Percentiles rank a stretch among this genome's conserved stretches.
Evolutionary conservation across 2,113 vertebrate species (phyloP).

Genomic region (Willisornis vidua): DNA sequence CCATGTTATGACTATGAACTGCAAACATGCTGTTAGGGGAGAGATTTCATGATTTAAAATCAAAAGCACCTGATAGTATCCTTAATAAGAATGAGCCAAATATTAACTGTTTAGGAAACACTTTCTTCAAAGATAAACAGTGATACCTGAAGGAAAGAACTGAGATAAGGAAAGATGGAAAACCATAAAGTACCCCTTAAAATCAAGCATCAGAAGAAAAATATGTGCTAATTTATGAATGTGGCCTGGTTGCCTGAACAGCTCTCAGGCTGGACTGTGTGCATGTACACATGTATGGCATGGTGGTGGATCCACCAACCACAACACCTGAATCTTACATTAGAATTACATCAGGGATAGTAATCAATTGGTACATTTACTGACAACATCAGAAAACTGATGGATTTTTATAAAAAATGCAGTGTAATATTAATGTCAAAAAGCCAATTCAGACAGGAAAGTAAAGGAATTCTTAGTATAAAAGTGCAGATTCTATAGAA

Average conservation of each 20-base stretch:
- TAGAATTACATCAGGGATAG: fast-evolving
- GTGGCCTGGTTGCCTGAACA: neutral
- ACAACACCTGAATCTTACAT: neutral
- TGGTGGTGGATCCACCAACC: neutral
- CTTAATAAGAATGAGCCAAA: neutral
- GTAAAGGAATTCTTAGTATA: neutral
- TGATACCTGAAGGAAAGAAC: neutral
- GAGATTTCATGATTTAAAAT: neutral
- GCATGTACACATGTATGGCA: neutral
- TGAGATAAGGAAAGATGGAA: neutral
- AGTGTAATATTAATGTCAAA: neutral
- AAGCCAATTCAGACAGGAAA: neutral
- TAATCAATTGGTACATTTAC: neutral
- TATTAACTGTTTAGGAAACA: neutral
- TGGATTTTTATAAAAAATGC: neutral
- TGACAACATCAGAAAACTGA: neutral
- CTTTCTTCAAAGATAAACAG: neutral
- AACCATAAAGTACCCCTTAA: neutral
- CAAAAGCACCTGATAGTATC: neutral
- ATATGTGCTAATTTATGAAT: neutral
- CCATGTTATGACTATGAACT: neutral
- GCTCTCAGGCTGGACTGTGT: neutral
- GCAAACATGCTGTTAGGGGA: neutral
- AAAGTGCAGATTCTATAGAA: neutral
- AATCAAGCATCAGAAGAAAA: neutral